Evolutionary conservation across 1,140 invertebrate species (phyloP), one percentile per base, ranked within the genome.

Genomic region (Pemphigus obesinymphae): DNA sequence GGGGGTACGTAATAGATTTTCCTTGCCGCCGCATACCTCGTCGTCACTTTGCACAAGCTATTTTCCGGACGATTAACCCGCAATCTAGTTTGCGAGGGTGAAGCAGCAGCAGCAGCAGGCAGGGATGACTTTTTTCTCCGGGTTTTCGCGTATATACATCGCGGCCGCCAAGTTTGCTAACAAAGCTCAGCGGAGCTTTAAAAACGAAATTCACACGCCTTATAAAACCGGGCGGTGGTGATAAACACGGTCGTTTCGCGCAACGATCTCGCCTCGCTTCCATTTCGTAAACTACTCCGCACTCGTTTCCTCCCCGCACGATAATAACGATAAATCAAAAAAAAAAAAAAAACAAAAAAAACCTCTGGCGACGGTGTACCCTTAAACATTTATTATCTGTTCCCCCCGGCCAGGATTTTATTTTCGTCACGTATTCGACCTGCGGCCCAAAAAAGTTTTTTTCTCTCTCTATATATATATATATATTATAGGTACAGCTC

Each of bases 1-100:
- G n/a, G 23, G 68, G 37, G 68, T 50, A 70, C 37, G 29, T 80
- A 80, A 80, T 80, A 63, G 53, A 45, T 80, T 80, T 80, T 80
- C 75, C 50, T 78, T 34, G 20, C 5, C 55, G 23, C 55, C 37
- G 76, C 76, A 43, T 63, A 80, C 76, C 76, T 43, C 55, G 53
- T 80, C 55, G 34, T 55, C 53, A 40, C 75, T 58, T 55, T 37
- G 50, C 55, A 31, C 76, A 80, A 61, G 76, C 76, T 80, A 80
- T 80, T 80, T 80, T 80, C 76, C 76, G 53, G 76, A 80, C 76
- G 76, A 80, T 80, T 80, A 80, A 80, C 76, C 55, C 55, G 37
- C 76, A 80, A 80, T 80, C 76, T 80, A 80, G 76, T 80, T 80
- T 78, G 75, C 50, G 53, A 75, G 68, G 68, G 40, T 70, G 68